A percentile compares a stretch with the other conserved stretches of the same genome.
phyloP scores from a whole-genome alignment of 1,140 invertebrate species.

The Drosophila punjabiensis region DNA sequence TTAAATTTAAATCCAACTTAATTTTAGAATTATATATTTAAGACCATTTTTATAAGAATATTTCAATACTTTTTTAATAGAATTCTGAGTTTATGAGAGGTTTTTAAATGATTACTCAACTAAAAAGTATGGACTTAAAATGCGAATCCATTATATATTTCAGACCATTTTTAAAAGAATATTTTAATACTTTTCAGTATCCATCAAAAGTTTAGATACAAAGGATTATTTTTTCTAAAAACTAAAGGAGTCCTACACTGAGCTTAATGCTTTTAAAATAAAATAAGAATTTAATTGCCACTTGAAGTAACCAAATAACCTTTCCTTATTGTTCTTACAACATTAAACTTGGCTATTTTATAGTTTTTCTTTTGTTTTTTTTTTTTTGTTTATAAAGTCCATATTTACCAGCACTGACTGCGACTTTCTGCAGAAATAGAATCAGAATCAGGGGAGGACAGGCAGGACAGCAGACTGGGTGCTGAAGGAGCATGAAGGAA shows the following conservation, averaged over 20 bases:
- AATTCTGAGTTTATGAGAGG: too few relatives aligned
- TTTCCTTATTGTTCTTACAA: neutral
- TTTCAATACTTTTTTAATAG: too few relatives aligned
- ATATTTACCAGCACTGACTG: slow-evolving; percentile 20
- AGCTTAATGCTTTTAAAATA: too few relatives aligned
- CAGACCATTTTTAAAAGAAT: accelerated
- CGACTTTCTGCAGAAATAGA: slow-evolving; percentile 63
- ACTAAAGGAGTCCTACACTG: too few relatives aligned
- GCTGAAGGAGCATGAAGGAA: slow-evolving; percentile 16
- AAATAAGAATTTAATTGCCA: neutral
- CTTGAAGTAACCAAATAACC: neutral
- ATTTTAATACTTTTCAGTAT: too few relatives aligned
- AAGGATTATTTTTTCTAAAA: too few relatives aligned
- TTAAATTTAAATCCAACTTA: neutral
- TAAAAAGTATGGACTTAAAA: too few relatives aligned
- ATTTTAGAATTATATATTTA: too few relatives aligned
- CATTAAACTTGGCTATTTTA: slow-evolving; percentile 4
- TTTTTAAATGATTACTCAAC: too few relatives aligned
- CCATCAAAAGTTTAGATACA: too few relatives aligned
- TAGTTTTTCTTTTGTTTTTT: neutral
- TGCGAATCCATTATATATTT: too few relatives aligned
- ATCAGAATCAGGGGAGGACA: slow-evolving; percentile 32
- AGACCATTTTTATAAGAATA: neutral
- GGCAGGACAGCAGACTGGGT: neutral
- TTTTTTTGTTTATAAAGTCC: neutral